Conservation (phyloP, 1,140 invertebrate species). For the Paracyclopina nana region DNA sequence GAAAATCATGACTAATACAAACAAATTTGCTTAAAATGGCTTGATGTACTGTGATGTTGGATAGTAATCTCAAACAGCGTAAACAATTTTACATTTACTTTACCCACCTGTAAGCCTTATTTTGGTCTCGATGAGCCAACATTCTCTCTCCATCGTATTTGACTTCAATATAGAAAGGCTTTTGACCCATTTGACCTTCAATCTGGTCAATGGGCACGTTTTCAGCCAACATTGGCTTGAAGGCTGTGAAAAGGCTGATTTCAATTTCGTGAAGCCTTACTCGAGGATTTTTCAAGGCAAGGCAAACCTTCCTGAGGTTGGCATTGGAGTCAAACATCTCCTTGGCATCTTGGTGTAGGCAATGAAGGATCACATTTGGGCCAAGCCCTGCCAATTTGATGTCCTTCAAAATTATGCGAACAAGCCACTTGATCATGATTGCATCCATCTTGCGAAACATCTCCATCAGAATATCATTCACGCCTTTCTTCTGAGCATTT, state of each 20-base stretch:
- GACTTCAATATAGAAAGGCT: conserved; percentile 43
- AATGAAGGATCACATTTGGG: conserved; percentile 41
- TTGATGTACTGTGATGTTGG: too few species aligned
- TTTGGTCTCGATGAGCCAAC: conserved; percentile 63
- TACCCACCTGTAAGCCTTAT: conserved; percentile 54
- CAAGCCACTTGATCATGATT: conserved; percentile 47
- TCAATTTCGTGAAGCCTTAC: conserved; percentile 41
- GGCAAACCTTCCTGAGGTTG: conserved; percentile 49
- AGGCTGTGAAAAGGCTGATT: conserved; percentile 50
- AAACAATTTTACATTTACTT: neutral
- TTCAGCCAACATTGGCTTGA: conserved; percentile 73
- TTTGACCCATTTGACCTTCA: conserved; percentile 25
- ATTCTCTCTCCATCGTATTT: conserved; percentile 89
- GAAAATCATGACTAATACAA: too few species aligned
- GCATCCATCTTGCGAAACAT: conserved; percentile 9
- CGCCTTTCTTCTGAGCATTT: neutral
- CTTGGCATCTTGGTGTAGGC: conserved; percentile 56
- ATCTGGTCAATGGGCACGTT: conserved; percentile 46
- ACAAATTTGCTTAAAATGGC: too few species aligned
- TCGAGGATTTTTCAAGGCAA: conserved; percentile 38
- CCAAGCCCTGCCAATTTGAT: conserved; percentile 46
- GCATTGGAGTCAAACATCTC: conserved; percentile 50
- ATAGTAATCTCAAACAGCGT: conserved; percentile 17
- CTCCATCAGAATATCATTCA: neutral
- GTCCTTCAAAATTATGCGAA: conserved; percentile 65